These are phyloP conservation scores for Lordiphosa mommai DNA, from an alignment of 1,140 invertebrate genomes.

Conservation along the genomic window DNA sequence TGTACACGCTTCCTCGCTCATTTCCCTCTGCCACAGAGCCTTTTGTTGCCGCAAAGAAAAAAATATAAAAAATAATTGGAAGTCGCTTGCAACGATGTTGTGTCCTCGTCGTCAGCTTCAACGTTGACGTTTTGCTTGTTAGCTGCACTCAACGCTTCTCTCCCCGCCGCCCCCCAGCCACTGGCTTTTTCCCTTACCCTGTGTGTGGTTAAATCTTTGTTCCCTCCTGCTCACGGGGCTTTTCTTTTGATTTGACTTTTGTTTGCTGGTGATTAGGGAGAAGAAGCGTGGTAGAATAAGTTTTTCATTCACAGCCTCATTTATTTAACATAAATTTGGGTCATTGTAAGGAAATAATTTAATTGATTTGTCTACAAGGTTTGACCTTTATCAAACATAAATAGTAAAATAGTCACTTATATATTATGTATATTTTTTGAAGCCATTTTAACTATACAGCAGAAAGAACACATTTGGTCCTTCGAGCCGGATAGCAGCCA, in stretches of 20 bases:
- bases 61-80: conserved; percentile 75
- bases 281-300: background rate
- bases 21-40: conserved; percentile 25
- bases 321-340: no score
- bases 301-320: no score
- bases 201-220: conserved; percentile 52
- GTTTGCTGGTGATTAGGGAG: conserved; percentile 70
- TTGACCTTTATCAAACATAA: no score
- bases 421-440: no score
- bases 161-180: background rate
- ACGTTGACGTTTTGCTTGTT: conserved; percentile 71
- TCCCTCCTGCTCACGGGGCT: conserved; percentile 29
- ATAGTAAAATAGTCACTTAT: no score
- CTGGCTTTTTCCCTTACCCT: background rate
- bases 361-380: no score
- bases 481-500: no score
- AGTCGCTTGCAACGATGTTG: conserved; percentile 64
- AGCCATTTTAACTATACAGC: no score
- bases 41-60: conserved; percentile 65
- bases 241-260: conserved; percentile 75
- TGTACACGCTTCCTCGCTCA: background rate
- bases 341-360: no score
- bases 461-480: no score
- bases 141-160: conserved; percentile 31
- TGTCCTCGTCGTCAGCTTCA: conserved; percentile 37